Evolutionary conservation across 1,140 invertebrate species (phyloP).

Genomic region (Onthophagus taurus): DNA sequence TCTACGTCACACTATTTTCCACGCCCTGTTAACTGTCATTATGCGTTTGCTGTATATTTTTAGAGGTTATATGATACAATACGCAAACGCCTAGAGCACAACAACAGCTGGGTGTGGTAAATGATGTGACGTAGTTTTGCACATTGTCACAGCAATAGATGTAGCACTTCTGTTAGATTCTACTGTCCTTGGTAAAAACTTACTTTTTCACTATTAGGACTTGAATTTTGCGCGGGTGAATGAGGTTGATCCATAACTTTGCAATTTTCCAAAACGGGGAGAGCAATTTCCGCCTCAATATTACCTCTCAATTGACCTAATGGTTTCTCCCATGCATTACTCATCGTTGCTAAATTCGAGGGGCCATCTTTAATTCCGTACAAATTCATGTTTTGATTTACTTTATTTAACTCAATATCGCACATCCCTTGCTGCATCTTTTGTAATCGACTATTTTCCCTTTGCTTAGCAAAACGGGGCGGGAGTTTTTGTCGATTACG

Average conservation of each 20-base stretch:
- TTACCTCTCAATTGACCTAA: slow-evolving; percentile 51
- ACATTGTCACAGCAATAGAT: no score
- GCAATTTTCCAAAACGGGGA: slow-evolving; percentile 37
- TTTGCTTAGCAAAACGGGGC: slow-evolving; percentile 72
- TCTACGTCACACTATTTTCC: no score
- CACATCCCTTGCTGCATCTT: slow-evolving; percentile 34
- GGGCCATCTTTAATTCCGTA: slow-evolving; percentile 40
- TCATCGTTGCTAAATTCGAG: slow-evolving; percentile 53
- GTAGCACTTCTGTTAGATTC: no score
- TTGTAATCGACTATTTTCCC: slow-evolving; percentile 43
- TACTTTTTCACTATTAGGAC: slow-evolving; percentile 41
- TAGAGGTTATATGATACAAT: no score
- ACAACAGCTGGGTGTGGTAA: no score
- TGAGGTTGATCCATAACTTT: slow-evolving; percentile 36
- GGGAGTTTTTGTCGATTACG: slow-evolving; percentile 50
- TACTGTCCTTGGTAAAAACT: no score
- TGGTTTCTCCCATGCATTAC: slow-evolving; percentile 82
- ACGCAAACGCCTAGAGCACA: no score
- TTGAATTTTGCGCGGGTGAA: slow-evolving; percentile 46
- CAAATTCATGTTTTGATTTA: slow-evolving; percentile 33
- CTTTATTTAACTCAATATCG: slow-evolving; percentile 41
- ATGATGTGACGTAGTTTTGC: no score
- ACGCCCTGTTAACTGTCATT: no score
- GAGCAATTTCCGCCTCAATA: slow-evolving; percentile 26
- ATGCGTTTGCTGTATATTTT: no score